These are phyloP conservation scores for Camponotus floridanus DNA, from an alignment of 1,140 invertebrate genomes.

Conservation along the genomic window DNA sequence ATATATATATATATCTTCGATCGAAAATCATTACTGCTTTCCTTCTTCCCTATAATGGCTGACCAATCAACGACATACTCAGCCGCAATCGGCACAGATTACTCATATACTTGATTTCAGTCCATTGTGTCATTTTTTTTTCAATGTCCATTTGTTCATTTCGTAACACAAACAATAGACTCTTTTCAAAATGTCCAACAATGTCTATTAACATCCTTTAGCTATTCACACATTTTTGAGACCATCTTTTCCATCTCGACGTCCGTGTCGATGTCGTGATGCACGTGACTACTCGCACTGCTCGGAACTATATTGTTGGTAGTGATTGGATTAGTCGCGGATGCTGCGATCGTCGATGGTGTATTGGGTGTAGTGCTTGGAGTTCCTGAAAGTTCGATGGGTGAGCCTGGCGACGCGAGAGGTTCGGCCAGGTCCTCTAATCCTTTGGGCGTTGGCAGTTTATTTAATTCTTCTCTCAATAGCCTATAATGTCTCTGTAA, in stretches of 20 bases:
- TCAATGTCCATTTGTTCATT: constrained; percentile 74
- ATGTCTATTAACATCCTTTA: constrained; percentile 84
- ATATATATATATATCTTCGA: not conserved
- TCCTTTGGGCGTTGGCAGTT: constrained; percentile 91
- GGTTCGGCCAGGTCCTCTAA: constrained; percentile 90
- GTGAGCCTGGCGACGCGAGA: constrained; percentile 85
- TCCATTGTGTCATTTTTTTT: constrained; percentile 60
- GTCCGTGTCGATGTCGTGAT: constrained; percentile 88
- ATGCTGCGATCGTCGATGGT: constrained; percentile 74
- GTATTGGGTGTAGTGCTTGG: constrained; percentile 80
- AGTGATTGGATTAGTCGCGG: constrained; percentile 68
- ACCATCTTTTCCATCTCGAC: constrained; percentile 92
- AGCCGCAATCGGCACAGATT: constrained; percentile 42
- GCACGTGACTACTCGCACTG: constrained; percentile 82
- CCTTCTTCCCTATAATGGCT: constrained; percentile 28
- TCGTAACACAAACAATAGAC: constrained; percentile 85
- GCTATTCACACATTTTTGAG: constrained; percentile 89
- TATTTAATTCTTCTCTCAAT: constrained; percentile 92
- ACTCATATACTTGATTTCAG: constrained; percentile 48
- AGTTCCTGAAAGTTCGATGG: constrained; percentile 78
- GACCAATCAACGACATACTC: constrained; percentile 40
- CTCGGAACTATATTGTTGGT: constrained; percentile 68
- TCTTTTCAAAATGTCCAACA: constrained; percentile 86
- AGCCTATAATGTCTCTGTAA: constrained; percentile 92
- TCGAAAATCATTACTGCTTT: constrained; percentile 45